phyloP scores from a whole-genome alignment of 2,797 vertebrate genomes.

The Chaunax sp. region DNA sequence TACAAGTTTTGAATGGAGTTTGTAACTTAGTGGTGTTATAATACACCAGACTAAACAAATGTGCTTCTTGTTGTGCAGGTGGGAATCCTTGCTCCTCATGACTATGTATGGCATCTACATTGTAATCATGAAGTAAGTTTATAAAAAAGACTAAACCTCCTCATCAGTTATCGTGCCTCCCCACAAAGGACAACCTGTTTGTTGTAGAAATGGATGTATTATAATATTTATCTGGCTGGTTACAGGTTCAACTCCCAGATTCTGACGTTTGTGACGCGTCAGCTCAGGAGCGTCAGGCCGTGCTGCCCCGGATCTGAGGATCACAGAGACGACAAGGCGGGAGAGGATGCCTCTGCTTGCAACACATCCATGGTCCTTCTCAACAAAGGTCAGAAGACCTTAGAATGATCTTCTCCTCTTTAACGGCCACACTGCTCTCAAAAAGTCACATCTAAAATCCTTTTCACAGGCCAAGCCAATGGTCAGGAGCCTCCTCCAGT shows the following conservation, averaged over 20 bases:
- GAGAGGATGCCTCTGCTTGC: constrained; percentile 74
- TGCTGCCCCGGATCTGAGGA: constrained; percentile 70
- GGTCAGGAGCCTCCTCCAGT: constrained; percentile 76
- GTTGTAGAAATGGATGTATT: neutral
- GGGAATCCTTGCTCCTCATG: constrained; percentile 84
- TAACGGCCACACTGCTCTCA: neutral
- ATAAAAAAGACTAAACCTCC: neutral
- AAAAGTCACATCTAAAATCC: neutral
- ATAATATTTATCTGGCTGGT: neutral
- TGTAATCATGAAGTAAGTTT: constrained; percentile 86
- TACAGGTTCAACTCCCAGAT: constrained; percentile 84
- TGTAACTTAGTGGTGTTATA: too few species aligned
- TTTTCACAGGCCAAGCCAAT: constrained; percentile 52
- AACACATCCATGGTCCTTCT: constrained; percentile 85
- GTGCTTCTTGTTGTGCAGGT: constrained; percentile 70
- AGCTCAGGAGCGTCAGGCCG: constrained; percentile 35
- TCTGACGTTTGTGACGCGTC: constrained; percentile 68
- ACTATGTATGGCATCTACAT: constrained; percentile 86
- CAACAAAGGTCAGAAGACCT: constrained; percentile 77
- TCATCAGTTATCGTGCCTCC: neutral
- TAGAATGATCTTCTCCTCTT: neutral
- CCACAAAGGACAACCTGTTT: neutral
- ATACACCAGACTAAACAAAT: too few species aligned
- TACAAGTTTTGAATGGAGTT: neutral
- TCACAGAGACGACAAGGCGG: constrained; percentile 69